Evolutionary conservation across 1,140 invertebrate genomes (phyloP).

Genomic region (Diabrotica undecimpunctata): DNA sequence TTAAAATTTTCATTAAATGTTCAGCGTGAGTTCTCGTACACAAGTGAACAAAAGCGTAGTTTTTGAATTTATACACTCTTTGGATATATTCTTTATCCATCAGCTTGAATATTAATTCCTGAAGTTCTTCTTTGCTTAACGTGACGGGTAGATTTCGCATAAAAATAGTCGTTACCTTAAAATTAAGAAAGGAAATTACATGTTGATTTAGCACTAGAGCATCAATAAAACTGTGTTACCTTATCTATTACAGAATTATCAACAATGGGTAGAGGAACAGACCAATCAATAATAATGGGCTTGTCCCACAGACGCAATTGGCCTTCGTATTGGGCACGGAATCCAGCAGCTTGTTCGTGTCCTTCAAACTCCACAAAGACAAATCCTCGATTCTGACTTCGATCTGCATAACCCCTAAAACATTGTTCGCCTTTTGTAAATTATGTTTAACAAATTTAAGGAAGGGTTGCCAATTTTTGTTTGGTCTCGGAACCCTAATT

Average conservation of each 20-base stretch:
- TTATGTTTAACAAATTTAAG: too few species aligned
- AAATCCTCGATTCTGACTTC: conserved; percentile 72
- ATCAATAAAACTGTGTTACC: not conserved
- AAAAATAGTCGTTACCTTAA: conserved; percentile 52
- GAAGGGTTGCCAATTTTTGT: too few species aligned
- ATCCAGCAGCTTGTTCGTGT: conserved; percentile 78
- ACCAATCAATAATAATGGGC: conserved; percentile 28
- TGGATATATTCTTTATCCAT: conserved; percentile 42
- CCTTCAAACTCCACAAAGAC: conserved; percentile 84
- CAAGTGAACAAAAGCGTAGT: conserved; percentile 55
- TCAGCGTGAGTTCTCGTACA: conserved; percentile 48
- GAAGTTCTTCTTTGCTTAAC: conserved; percentile 42
- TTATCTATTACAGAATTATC: conserved; percentile 3
- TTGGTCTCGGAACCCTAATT: too few species aligned
- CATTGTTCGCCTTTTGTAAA: too few species aligned
- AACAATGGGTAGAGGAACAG: conserved; percentile 20
- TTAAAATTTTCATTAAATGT: conserved; percentile 45
- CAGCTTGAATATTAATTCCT: conserved; percentile 42
- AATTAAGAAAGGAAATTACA: conserved; percentile 33
- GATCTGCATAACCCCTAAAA: conserved; percentile 48
- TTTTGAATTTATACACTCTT: conserved; percentile 51
- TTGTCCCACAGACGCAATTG: conserved; percentile 25
- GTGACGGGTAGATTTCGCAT: conserved; percentile 30
- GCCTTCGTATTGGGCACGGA: conserved; percentile 49
- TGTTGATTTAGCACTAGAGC: not conserved